phyloP scores from a whole-genome alignment of 1,140 invertebrate species.

The Zophobas atratus region DNA sequence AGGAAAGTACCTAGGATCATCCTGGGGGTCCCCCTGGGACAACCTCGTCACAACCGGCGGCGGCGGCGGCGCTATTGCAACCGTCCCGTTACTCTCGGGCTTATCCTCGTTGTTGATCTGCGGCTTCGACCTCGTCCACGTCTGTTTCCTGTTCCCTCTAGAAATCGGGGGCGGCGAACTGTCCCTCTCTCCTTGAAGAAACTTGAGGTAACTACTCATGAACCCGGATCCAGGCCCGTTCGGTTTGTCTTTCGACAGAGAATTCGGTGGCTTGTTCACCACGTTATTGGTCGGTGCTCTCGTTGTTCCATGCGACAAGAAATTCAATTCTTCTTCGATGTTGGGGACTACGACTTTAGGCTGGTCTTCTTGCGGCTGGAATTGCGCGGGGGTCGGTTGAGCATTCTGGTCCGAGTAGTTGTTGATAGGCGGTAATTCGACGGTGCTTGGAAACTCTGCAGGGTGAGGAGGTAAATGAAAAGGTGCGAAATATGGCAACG shows the following conservation, averaged over 20 bases:
- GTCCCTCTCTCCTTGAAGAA: conserved; percentile 85
- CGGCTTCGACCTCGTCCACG: conserved; percentile 71
- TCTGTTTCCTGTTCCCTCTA: conserved; percentile 75
- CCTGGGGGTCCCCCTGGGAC: conserved; percentile 71
- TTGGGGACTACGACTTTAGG: conserved; percentile 88
- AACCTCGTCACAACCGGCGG: conserved; percentile 59
- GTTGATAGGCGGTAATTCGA: conserved; percentile 76
- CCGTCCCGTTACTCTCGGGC: conserved; percentile 61
- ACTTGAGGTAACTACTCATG: conserved; percentile 89
- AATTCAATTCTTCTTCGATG: conserved; percentile 88
- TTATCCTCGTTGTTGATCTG: conserved; percentile 40
- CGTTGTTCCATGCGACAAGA: conserved; percentile 76
- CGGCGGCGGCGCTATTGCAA: conserved; percentile 54
- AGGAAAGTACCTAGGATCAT: conserved; percentile 83
- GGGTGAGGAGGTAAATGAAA: conserved; percentile 78
- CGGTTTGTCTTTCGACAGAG: conserved; percentile 68
- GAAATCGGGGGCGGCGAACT: conserved; percentile 81
- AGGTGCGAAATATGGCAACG: conserved; percentile 78
- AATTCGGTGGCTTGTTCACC: conserved; percentile 43
- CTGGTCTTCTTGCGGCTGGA: conserved; percentile 75
- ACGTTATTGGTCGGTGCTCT: conserved; percentile 32
- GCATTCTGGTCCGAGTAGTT: conserved; percentile 72
- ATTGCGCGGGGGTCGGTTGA: conserved; percentile 44
- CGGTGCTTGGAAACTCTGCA: conserved; percentile 75
- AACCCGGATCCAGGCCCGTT: conserved; percentile 81